These are phyloP conservation scores for Eupeodes latifasciatus DNA, from an alignment of 2,888 invertebrate genomes.

Conservation along the genomic window DNA sequence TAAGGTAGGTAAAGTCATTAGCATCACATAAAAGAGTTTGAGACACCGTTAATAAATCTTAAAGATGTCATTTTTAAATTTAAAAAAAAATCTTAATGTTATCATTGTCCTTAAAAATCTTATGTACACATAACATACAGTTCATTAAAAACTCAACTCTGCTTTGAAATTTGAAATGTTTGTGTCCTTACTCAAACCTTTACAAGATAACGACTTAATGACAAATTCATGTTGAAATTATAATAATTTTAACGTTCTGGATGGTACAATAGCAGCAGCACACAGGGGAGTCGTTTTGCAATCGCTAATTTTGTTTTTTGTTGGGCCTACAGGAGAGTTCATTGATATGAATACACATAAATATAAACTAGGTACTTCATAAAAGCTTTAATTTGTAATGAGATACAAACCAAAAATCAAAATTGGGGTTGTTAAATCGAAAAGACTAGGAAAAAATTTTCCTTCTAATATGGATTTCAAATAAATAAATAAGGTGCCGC, in stretches of 20 bases:
- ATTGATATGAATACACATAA: neutral
- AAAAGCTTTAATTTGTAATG: neutral
- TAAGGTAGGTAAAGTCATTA: conserved; percentile 22
- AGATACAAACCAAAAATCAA: no score
- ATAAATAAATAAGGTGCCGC: no score
- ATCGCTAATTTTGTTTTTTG: conserved; percentile 38
- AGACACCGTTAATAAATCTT: neutral
- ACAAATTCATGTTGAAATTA: conserved; percentile 52
- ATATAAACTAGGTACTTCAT: neutral
- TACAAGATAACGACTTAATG: conserved; percentile 46
- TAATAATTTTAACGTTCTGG: conserved; percentile 1
- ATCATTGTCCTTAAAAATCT: conserved; percentile 19
- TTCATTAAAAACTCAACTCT: conserved; percentile 1
- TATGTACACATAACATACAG: neutral
- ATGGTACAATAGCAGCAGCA: conserved; percentile 5
- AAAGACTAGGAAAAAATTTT: conserved; percentile 2
- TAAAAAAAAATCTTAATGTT: conserved; percentile 30
- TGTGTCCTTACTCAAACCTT: conserved; percentile 10
- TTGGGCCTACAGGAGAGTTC: neutral
- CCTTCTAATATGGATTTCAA: neutral
- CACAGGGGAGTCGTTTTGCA: conserved; percentile 51
- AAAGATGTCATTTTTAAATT: neutral
- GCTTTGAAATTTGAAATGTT: neutral
- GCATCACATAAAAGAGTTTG: conserved; percentile 32
- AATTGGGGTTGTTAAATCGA: no score